Evolutionary conservation across 2,113 vertebrate genomes (phyloP).

Genomic region (Calyptomena viridis): DNA sequence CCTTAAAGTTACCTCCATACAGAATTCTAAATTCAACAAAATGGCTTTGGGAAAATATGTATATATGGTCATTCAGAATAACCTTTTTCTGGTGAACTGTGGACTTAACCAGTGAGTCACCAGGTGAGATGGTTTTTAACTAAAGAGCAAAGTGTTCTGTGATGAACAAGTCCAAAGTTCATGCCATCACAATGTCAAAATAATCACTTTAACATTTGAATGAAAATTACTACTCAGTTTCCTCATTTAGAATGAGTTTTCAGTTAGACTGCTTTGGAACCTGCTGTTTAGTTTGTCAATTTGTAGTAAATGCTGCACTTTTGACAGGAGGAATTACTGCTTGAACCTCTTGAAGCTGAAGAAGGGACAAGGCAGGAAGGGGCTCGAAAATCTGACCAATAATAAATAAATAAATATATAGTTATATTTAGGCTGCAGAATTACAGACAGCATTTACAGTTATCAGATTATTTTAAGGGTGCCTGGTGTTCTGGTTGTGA

Average conservation of each 20-base stretch:
- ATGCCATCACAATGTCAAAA: not conserved
- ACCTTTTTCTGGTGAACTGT: not conserved
- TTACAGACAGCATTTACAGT: not conserved
- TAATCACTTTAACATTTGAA: not conserved
- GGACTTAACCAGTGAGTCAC: not conserved
- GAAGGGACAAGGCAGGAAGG: not conserved
- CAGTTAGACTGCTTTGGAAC: not conserved
- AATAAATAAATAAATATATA: not conserved
- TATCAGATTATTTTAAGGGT: not conserved
- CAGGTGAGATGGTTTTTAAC: not conserved
- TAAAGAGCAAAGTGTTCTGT: not conserved
- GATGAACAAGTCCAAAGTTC: not conserved
- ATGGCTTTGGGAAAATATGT: not conserved
- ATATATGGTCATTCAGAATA: not conserved
- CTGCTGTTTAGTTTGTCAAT: not conserved
- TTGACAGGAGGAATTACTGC: not conserved
- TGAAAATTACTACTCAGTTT: not conserved
- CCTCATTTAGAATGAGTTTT: not conserved
- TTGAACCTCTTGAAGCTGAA: not conserved
- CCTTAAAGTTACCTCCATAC: not conserved
- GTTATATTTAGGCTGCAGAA: not conserved
- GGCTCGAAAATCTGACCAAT: not conserved
- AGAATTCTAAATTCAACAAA: not conserved
- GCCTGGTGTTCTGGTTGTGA: not conserved
- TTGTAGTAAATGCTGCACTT: not conserved